A percentile compares a stretch with the other conserved stretches of the same genome.
Conservation (phyloP, 2,113 vertebrate genomes). For the Asarcornis scutulata region DNA sequence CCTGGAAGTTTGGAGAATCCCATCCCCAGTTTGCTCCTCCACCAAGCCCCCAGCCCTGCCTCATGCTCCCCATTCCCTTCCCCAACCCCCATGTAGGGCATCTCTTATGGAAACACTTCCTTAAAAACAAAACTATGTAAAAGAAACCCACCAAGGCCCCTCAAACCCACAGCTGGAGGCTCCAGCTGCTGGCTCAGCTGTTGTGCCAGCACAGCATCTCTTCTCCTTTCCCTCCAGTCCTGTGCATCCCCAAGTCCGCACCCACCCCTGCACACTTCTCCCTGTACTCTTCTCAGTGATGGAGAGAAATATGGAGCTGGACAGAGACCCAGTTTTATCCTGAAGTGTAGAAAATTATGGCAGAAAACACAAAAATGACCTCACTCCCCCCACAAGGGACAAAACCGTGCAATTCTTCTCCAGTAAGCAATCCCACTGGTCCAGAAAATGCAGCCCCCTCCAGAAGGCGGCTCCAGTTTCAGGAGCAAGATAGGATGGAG, state of each 20-base stretch:
- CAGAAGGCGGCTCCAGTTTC: background rate
- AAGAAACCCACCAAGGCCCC: background rate
- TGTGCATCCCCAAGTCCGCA: background rate
- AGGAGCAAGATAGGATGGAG: background rate
- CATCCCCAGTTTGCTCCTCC: background rate
- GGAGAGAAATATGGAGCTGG: background rate
- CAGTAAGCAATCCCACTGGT: background rate
- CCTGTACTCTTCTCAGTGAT: background rate
- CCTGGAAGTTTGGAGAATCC: background rate
- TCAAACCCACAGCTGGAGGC: background rate
- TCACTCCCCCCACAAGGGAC: background rate
- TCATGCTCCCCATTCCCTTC: background rate
- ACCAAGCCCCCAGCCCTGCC: background rate
- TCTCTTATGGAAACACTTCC: background rate
- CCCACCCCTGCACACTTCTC: background rate
- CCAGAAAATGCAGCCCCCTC: background rate
- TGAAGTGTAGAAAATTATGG: background rate
- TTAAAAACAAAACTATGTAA: background rate
- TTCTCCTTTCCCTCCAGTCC: background rate
- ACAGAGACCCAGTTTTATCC: background rate
- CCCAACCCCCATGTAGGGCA: rapidly evolving
- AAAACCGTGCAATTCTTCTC: background rate
- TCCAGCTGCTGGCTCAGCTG: background rate
- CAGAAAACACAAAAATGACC: background rate
- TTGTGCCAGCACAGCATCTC: background rate